phyloP scores from a whole-genome alignment of 2,888 invertebrate genomes.

The Encarsia formosa region DNA sequence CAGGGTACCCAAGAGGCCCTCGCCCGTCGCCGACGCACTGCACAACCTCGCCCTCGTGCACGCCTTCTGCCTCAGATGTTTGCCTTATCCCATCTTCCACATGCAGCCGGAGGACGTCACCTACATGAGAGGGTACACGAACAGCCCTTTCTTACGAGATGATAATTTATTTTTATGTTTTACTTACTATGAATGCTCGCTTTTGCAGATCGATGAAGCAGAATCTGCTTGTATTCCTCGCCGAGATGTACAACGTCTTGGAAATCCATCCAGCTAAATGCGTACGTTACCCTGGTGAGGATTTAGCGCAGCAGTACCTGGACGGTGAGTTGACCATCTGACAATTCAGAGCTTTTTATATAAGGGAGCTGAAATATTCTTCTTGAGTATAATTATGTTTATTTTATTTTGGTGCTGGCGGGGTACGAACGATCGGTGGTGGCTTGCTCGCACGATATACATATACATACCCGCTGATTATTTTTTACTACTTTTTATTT shows the following conservation, averaged over 20 bases:
- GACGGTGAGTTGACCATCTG: slow-evolving; percentile 48
- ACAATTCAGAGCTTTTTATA: slow-evolving; percentile 7
- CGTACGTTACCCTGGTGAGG: slow-evolving; percentile 77
- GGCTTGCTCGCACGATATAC: slow-evolving; percentile 35
- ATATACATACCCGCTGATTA: slow-evolving; percentile 29
- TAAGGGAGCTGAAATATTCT: too few relatives aligned
- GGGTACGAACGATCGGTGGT: slow-evolving; percentile 39
- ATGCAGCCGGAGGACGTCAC: slow-evolving; percentile 94
- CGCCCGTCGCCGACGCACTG: slow-evolving; percentile 83
- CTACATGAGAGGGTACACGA: slow-evolving; percentile 76
- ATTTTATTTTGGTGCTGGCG: slow-evolving; percentile 33
- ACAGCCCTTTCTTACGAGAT: too few relatives aligned
- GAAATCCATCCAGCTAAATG: slow-evolving; percentile 90
- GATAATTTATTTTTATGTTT: too few relatives aligned
- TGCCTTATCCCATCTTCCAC: slow-evolving; percentile 87
- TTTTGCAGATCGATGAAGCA: slow-evolving; percentile 79
- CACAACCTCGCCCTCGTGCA: slow-evolving; percentile 86
- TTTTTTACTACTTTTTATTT: too few relatives aligned
- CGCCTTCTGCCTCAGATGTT: slow-evolving; percentile 78
- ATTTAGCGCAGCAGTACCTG: slow-evolving; percentile 52
- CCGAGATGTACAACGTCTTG: slow-evolving; percentile 89
- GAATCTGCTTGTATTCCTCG: slow-evolving; percentile 85
- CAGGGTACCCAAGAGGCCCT: slow-evolving; percentile 62
- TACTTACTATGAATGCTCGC: too few relatives aligned
- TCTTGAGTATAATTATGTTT: background rate